phyloP scores from a whole-genome alignment of 2,113 vertebrate genomes.

The Micronisus gabar region DNA sequence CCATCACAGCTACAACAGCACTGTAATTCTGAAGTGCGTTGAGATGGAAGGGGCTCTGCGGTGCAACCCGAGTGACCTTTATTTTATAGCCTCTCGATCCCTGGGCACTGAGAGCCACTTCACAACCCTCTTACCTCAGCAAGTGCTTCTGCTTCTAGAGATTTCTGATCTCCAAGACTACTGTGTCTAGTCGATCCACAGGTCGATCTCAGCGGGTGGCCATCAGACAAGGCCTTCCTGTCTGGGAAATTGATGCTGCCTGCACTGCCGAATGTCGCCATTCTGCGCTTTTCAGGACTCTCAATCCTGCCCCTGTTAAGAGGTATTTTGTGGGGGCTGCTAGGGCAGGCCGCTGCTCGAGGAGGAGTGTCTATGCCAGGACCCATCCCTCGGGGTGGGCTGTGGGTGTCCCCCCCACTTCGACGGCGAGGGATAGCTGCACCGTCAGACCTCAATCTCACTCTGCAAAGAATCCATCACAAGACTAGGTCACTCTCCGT shows the following conservation, averaged over 20 bases:
- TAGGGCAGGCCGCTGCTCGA: slow-evolving; percentile 92
- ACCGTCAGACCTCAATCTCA: slow-evolving; percentile 91
- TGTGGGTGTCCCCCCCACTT: slow-evolving; percentile 88
- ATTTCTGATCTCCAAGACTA: slow-evolving; percentile 97
- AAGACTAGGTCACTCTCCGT: background rate
- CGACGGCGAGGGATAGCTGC: slow-evolving; percentile 90
- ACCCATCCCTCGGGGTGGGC: slow-evolving; percentile 85
- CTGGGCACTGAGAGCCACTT: background rate
- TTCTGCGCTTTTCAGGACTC: slow-evolving; percentile 92
- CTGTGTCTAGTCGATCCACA: slow-evolving; percentile 94
- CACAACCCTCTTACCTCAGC: slow-evolving; percentile 83
- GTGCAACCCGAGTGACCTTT: background rate
- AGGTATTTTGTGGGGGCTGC: slow-evolving; percentile 93
- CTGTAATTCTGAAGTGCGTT: background rate
- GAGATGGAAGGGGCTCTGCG: background rate
- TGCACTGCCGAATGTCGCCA: slow-evolving; percentile 92
- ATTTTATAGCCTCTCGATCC: background rate
- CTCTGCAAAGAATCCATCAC: slow-evolving; percentile 72
- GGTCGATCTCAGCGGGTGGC: slow-evolving; percentile 83
- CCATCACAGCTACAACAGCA: background rate
- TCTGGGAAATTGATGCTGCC: slow-evolving; percentile 95
- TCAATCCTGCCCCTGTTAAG: slow-evolving; percentile 86
- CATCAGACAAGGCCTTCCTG: slow-evolving; percentile 87
- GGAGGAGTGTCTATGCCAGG: slow-evolving; percentile 89
- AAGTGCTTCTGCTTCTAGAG: slow-evolving; percentile 93